Evolutionary conservation across 2,888 invertebrate genomes (phyloP).

Genomic region (Drosophila percnosoma): DNA sequence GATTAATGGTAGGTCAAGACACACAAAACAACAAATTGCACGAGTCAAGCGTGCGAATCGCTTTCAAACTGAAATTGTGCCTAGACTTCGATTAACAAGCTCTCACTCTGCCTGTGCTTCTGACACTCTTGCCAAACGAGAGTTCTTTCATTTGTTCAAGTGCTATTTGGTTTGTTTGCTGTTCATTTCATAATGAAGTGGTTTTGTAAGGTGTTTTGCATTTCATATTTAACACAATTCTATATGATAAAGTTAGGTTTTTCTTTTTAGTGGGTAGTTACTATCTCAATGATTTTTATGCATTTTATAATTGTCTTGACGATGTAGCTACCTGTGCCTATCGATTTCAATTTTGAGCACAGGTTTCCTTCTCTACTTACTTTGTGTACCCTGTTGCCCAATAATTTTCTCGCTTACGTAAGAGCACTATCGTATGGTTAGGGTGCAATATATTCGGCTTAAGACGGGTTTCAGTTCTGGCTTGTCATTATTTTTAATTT

Average conservation of each 20-base stretch:
- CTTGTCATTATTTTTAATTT: constrained; percentile 71
- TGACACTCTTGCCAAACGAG: background rate
- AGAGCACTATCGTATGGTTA: background rate
- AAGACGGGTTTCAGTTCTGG: constrained; percentile 6
- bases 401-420: background rate
- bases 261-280: background rate
- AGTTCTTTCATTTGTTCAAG: constrained; percentile 13
- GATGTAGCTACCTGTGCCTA: background rate
- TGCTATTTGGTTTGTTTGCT: background rate
- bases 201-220: background rate
- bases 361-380: background rate
- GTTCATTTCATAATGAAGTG: background rate
- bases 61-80: constrained; percentile 12
- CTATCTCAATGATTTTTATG: background rate
- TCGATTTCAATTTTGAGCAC: background rate
- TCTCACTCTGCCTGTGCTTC: constrained; percentile 3
- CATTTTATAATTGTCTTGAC: background rate
- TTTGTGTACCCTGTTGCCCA: background rate
- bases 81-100: constrained; percentile 25
- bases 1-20: constrained; percentile 55
- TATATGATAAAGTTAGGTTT: accelerated
- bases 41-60: constrained; percentile 18
- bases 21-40: constrained; percentile 9
- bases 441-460: constrained; percentile 4
- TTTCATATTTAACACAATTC: background rate